These are phyloP conservation scores for Drosophila truncata DNA, from an alignment of 1,140 invertebrate species.

Conservation along the genomic window DNA sequence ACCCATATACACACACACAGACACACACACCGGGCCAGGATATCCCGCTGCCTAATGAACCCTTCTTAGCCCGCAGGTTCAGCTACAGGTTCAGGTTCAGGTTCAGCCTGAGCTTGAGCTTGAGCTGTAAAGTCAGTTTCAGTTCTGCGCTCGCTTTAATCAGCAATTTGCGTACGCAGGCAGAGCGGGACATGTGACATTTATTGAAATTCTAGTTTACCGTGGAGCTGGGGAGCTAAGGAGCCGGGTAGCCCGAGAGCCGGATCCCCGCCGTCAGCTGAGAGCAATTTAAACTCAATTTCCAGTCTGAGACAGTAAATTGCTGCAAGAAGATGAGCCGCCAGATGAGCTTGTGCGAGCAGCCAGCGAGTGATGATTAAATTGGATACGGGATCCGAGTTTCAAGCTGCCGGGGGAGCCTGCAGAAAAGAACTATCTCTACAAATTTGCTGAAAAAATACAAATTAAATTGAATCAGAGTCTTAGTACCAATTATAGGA, in stretches of 20 bases:
- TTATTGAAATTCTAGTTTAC: constrained; percentile 72
- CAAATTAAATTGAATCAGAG: constrained; percentile 23
- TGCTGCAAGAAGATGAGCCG: constrained; percentile 42
- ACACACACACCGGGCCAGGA: constrained; percentile 15
- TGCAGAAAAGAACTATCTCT: constrained; percentile 23
- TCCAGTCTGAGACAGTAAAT: constrained; percentile 48
- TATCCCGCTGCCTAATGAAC: constrained; percentile 73
- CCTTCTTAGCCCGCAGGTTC: constrained; percentile 45
- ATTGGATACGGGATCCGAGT: constrained; percentile 27
- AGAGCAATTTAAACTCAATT: constrained; percentile 57
- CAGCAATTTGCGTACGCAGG: constrained; percentile 65
- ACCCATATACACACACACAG: constrained; percentile 62
- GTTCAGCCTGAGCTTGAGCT: not conserved
- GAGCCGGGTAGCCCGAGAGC: constrained; percentile 11
- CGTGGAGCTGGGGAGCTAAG: not conserved
- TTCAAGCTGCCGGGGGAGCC: not conserved
- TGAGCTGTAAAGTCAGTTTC: constrained; percentile 15
- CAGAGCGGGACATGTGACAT: constrained; percentile 68
- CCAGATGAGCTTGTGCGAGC: constrained; percentile 46
- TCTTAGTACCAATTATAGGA: constrained; percentile 1
- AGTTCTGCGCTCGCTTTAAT: constrained; percentile 59
- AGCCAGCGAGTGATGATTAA: constrained; percentile 38
- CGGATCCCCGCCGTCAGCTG: constrained; percentile 42
- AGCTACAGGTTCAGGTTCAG: constrained; percentile 16
- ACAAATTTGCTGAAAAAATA: constrained; percentile 17